phyloP scores from a whole-genome alignment of 1,140 invertebrate species.

The Medauroidea extradentata region DNA sequence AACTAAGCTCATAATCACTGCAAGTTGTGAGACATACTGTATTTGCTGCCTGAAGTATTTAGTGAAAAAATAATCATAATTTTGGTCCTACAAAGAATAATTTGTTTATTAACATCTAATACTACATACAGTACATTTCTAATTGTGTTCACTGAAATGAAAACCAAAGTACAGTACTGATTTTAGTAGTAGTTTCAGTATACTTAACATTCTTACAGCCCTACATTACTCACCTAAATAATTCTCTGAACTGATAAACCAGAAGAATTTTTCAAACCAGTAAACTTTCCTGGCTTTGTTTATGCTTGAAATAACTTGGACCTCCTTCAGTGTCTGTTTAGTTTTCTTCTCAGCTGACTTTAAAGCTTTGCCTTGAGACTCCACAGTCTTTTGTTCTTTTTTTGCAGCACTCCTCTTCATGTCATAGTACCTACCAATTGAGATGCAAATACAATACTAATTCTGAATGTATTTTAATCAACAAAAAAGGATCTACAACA shows the following conservation, averaged over 20 bases:
- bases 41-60: too few species aligned
- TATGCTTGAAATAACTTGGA: constrained; percentile 88
- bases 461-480: too few species aligned
- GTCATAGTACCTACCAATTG: constrained; percentile 93
- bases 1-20: too few species aligned
- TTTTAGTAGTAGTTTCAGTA: too few species aligned
- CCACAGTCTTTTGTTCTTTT: constrained; percentile 95
- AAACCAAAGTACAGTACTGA: too few species aligned
- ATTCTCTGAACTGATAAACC: constrained; percentile 99
- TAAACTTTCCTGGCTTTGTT: constrained; percentile 87
- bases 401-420: constrained; percentile 84
- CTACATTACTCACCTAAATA: constrained; percentile 69
- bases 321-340: constrained; percentile 91
- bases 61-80: too few species aligned
- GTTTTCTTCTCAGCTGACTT: constrained; percentile 96
- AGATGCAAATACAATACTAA: too few species aligned
- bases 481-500: neutral
- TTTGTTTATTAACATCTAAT: neutral
- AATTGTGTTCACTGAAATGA: too few species aligned
- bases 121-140: too few species aligned
- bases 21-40: too few species aligned
- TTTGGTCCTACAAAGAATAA: neutral
- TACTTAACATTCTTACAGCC: too few species aligned
- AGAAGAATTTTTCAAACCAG: constrained; percentile 99
- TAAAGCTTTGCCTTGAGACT: constrained; percentile 89